phyloP scores from a whole-genome alignment of 2,113 vertebrate genomes.

The Oophaga pumilio region DNA sequence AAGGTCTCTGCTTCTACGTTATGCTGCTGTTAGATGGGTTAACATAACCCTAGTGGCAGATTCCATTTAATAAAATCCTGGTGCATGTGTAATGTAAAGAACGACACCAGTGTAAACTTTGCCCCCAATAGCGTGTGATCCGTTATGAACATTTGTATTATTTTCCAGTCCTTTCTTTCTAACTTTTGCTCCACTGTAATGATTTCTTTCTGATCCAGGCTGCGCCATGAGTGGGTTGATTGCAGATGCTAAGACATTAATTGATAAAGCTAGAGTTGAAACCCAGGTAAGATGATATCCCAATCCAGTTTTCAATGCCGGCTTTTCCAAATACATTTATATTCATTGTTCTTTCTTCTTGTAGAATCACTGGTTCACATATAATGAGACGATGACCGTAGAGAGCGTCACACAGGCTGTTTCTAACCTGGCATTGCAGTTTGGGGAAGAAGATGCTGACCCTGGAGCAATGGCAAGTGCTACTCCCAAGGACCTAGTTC shows the following conservation, averaged over 20 bases:
- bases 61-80: no score
- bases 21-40: no score
- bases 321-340: neutral
- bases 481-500: neutral
- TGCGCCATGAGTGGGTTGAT: conserved; percentile 99
- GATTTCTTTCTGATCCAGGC: conserved; percentile 70
- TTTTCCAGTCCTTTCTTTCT: neutral
- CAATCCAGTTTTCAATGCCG: neutral
- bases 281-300: conserved; percentile 83
- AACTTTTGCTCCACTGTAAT: neutral
- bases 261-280: conserved; percentile 98
- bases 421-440: conserved; percentile 96
- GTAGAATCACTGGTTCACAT: conserved; percentile 99
- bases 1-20: no score
- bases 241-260: conserved; percentile 97
- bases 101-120: no score
- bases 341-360: neutral
- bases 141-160: no score
- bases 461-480: conserved; percentile 91
- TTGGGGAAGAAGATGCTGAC: conserved; percentile 97
- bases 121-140: no score
- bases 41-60: no score
- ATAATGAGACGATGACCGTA: conserved; percentile 98
- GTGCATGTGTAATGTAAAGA: no score
- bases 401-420: conserved; percentile 98